These are phyloP conservation scores for Cygnus atratus DNA, from an alignment of 2,113 vertebrate species.

Conservation along the genomic window DNA sequence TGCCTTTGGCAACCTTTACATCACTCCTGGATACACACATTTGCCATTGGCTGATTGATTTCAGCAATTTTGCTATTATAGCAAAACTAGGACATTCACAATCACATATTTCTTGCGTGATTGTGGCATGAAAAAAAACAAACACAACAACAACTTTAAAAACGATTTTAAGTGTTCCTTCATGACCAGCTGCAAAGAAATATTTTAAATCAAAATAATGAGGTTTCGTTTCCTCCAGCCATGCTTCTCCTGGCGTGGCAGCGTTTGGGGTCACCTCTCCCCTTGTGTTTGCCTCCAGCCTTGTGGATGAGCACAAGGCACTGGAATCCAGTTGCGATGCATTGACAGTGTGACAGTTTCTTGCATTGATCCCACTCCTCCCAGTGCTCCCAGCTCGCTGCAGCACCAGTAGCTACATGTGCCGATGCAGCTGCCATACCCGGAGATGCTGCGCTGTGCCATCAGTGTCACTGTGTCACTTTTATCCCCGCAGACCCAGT, in stretches of 20 bases:
- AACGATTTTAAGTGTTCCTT: slow-evolving; percentile 45
- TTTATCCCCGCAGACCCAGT: too few relatives aligned
- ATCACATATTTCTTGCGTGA: background rate
- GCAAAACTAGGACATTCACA: slow-evolving; percentile 31
- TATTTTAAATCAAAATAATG: slow-evolving; percentile 74
- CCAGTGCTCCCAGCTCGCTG: too few relatives aligned
- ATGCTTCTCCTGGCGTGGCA: background rate
- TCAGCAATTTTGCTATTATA: slow-evolving; percentile 46
- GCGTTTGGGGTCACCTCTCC: background rate
- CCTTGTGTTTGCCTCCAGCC: background rate
- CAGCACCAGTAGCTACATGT: too few relatives aligned
- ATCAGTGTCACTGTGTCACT: too few relatives aligned
- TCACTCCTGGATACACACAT: slow-evolving; percentile 36
- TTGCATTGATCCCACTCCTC: too few relatives aligned
- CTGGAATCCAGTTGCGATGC: too few relatives aligned
- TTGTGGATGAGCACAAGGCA: background rate
- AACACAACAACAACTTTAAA: background rate
- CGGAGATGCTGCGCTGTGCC: too few relatives aligned
- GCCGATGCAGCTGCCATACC: too few relatives aligned
- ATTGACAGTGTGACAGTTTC: too few relatives aligned
- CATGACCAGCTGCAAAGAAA: slow-evolving; percentile 31
- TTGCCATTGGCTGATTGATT: slow-evolving; percentile 59
- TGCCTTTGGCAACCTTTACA: slow-evolving; percentile 39
- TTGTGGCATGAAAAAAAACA: background rate
- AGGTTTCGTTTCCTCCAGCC: background rate